A percentile compares a stretch with the other conserved stretches of the same genome.
These are phyloP conservation scores for Tupaia tana DNA, from an alignment of 2,113 vertebrate species.

Conservation along the genomic window DNA sequence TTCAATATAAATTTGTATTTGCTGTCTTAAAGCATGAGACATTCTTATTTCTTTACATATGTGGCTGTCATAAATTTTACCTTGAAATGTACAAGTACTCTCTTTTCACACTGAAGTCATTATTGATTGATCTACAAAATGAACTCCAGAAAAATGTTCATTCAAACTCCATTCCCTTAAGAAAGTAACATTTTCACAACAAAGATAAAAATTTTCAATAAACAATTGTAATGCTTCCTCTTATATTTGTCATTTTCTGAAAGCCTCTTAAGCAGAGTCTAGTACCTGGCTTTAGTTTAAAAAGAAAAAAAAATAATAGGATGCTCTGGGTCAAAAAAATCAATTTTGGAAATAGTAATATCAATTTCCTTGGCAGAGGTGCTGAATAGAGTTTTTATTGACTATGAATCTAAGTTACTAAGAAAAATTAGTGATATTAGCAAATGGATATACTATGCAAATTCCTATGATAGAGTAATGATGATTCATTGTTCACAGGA, in stretches of 20 bases:
- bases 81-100: constrained; percentile 67
- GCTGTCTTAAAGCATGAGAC: constrained; percentile 67
- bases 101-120: constrained; percentile 78
- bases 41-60: constrained; percentile 58
- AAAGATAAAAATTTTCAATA: constrained; percentile 78
- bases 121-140: constrained; percentile 76
- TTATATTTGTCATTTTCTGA: constrained; percentile 50
- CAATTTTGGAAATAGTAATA: constrained; percentile 74
- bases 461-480: constrained; percentile 28
- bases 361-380: constrained; percentile 77
- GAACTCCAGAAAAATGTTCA: constrained; percentile 67
- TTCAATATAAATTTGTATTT: constrained; percentile 78
- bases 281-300: constrained; percentile 40
- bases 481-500: constrained; percentile 31
- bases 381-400: constrained; percentile 78
- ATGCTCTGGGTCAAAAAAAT: constrained; percentile 73
- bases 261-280: constrained; percentile 66
- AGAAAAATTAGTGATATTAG: constrained; percentile 78
- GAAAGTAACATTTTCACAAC: constrained; percentile 73
- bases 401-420: constrained; percentile 69
- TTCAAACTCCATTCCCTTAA: constrained; percentile 70
- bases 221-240: constrained; percentile 49
- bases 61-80: constrained; percentile 74
- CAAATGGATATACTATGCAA: constrained; percentile 68
- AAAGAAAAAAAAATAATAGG: constrained; percentile 58